Evolutionary conservation across 2,888 invertebrate species (phyloP).

Genomic region (Erebia ligea): DNA sequence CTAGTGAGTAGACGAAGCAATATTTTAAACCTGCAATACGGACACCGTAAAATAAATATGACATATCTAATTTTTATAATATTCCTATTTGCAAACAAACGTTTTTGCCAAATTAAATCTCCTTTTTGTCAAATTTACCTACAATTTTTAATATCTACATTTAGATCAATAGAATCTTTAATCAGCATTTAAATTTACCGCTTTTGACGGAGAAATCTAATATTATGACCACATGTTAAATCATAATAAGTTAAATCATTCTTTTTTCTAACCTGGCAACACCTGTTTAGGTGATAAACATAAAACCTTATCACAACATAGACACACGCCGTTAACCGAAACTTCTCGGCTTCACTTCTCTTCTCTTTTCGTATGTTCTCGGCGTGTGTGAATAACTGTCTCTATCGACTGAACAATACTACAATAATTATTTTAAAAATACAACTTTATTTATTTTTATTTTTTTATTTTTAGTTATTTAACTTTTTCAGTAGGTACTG

Average conservation of each 20-base stretch:
- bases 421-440: no score
- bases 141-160: conserved; percentile 43
- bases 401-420: no score
- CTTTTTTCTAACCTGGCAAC: conserved; percentile 32
- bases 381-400: no score
- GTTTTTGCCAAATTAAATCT: conserved; percentile 55
- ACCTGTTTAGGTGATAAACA: not conserved
- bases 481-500: no score
- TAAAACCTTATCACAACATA: no score
- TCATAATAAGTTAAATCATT: conserved; percentile 1
- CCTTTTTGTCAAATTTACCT: conserved; percentile 55
- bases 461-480: no score
- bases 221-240: not conserved
- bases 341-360: no score
- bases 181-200: conserved; percentile 29
- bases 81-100: conserved; percentile 60
- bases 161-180: conserved; percentile 36
- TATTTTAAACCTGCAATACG: conserved; percentile 67
- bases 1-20: conserved; percentile 74
- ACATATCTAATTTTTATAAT: conserved; percentile 78
- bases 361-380: no score
- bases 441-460: no score
- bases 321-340: no score
- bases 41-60: conserved; percentile 55
- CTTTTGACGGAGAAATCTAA: conserved; percentile 30